phyloP scores from a whole-genome alignment of 2,113 vertebrate species.

The Nasalis larvatus region DNA sequence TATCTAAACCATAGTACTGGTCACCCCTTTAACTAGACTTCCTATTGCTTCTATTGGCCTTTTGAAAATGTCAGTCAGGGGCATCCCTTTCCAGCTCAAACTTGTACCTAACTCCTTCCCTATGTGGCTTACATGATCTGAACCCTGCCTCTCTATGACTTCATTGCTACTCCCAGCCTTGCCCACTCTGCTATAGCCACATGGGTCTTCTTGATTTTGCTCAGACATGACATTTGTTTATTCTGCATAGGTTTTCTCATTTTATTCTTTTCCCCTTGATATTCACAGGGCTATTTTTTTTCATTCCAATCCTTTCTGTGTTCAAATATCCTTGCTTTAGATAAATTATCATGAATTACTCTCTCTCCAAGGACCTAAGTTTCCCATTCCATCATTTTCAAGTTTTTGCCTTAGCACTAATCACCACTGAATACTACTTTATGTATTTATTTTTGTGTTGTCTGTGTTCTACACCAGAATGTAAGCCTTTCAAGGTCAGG shows the following conservation, averaged over 20 bases:
- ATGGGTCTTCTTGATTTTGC: neutral
- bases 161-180: neutral
- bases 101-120: neutral
- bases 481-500: neutral
- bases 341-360: neutral
- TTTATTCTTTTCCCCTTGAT: neutral
- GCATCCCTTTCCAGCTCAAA: neutral
- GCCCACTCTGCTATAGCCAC: neutral
- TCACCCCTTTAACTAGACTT: neutral
- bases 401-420: neutral
- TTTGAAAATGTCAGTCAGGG: neutral
- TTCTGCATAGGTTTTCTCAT: neutral
- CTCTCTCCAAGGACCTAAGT: neutral
- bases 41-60: neutral
- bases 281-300: neutral
- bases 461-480: neutral
- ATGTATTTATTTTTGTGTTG: neutral
- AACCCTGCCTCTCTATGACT: neutral
- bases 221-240: neutral
- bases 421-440: neutral
- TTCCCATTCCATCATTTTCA: neutral
- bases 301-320: neutral
- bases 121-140: neutral
- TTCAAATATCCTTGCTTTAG: neutral
- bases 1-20: neutral